Conservation (phyloP, 35 echinoderm and acorn worm species). For the Hemicentrotus pulcherrimus region DNA sequence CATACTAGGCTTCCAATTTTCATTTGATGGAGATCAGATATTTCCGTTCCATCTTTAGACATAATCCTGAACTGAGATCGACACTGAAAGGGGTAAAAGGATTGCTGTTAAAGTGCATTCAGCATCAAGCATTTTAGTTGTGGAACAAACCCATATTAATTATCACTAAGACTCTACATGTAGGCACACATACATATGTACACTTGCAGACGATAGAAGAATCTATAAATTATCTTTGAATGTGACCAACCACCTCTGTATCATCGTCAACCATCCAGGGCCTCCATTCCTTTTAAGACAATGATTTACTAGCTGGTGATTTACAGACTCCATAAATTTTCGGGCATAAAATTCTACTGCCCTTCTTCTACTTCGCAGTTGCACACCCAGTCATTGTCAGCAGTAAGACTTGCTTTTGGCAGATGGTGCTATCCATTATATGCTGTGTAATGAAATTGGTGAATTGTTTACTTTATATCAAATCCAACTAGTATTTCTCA, state of each 20-base stretch:
- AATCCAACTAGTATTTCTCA: background rate
- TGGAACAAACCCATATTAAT: too few relatives aligned
- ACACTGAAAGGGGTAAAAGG: too few relatives aligned
- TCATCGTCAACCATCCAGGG: background rate
- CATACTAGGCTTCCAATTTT: too few relatives aligned
- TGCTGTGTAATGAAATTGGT: background rate
- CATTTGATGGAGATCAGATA: too few relatives aligned
- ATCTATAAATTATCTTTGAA: background rate
- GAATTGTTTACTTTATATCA: slow-evolving; percentile 13
- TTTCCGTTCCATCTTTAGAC: too few relatives aligned
- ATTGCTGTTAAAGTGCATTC: too few relatives aligned
- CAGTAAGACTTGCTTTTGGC: background rate
- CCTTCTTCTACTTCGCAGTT: background rate
- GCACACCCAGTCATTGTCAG: background rate
- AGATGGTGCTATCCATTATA: background rate
- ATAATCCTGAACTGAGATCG: too few relatives aligned
- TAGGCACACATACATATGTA: too few relatives aligned
- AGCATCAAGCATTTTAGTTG: too few relatives aligned
- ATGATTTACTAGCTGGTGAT: slow-evolving; percentile 2
- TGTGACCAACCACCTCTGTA: background rate
- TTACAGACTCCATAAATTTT: background rate
- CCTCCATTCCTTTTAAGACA: background rate
- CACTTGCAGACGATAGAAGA: too few relatives aligned
- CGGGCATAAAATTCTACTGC: background rate
- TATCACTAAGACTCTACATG: too few relatives aligned